Evolutionary conservation across 2,797 vertebrate species (phyloP), one percentile per base, ranked within the genome.

Genomic region (Manis pentadactyla): DNA sequence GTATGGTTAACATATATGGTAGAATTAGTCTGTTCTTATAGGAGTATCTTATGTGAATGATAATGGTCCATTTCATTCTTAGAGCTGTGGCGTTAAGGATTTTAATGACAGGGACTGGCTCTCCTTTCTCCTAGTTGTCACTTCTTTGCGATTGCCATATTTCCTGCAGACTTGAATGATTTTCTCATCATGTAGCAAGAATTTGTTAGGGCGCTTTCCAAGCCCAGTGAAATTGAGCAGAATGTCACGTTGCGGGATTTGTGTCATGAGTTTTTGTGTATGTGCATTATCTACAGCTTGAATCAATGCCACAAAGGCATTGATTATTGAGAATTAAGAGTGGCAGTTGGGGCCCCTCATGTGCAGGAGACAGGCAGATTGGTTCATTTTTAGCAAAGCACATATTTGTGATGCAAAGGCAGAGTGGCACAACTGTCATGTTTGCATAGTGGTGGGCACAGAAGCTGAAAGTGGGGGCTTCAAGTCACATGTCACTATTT

Each of bases 141-240:
- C 31, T 51, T 59, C 87, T 85, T 83, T 31, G 84, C 19, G 69
- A 78, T 79, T 73, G 34, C 87, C 49, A 0, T 73, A 79, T 86
- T 92, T 97, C 92, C 96, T 90, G 61, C 90, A 96, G 93, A 92
- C 97, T 91, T 90, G 97, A 96, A 23, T 92, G 95, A 71, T 97
- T 97, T 96, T 96, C 95, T 96, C 71, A 92, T 96, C 93, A 91
- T 34, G 91, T 87, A 82, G 96, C 82, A 88, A 71, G 95, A 89
- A 93, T 96, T 90, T 94, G 96, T 95, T 87, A 77, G 71, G 39
- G 87, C 31, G 87, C 93, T 79, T 78, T 97, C 53, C 0, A 2
- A 93, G 91, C 82, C 78, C 69, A 5, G 2, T 73, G 88, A 66
- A 91, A 81, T 59, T 21, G 93, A 93, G 86, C 63, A 5, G 85